A percentile compares a stretch with the other conserved stretches of the same genome.
Conservation (phyloP, 2,888 invertebrate species). For the Cryptocephalus moraei region DNA sequence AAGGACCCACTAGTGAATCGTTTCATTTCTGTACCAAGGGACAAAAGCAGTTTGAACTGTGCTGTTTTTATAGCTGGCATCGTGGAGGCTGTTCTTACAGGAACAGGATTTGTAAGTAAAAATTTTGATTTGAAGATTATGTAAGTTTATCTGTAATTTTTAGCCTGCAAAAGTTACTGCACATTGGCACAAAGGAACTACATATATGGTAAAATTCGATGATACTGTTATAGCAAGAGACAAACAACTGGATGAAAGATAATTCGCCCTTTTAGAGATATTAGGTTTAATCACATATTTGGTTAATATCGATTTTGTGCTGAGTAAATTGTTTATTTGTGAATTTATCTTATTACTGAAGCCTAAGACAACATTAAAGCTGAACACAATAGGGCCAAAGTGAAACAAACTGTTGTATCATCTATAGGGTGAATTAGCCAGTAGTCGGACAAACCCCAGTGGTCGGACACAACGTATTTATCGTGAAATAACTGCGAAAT, state of each 20-base stretch:
- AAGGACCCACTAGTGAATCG: constrained; percentile 93
- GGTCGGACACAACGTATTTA: too few species aligned
- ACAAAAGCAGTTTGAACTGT: constrained; percentile 94
- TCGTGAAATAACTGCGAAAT: too few species aligned
- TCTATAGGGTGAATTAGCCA: too few species aligned
- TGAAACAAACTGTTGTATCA: too few species aligned
- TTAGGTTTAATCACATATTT: too few species aligned
- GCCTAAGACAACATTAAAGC: too few species aligned
- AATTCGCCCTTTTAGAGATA: neutral
- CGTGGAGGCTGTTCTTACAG: constrained; percentile 88
- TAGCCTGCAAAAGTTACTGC: constrained; percentile 97
- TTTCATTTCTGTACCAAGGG: constrained; percentile 95
- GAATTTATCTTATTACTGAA: too few species aligned
- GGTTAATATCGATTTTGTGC: too few species aligned
- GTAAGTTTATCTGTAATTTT: constrained; percentile 29
- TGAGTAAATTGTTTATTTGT: too few species aligned
- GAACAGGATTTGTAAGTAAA: constrained; percentile 88
- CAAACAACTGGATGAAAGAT: constrained; percentile 62
- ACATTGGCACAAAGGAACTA: constrained; percentile 99
- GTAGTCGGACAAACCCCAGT: too few species aligned
- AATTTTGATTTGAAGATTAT: neutral
- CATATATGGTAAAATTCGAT: constrained; percentile 98
- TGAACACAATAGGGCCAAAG: too few species aligned
- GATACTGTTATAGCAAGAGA: constrained; percentile 84
- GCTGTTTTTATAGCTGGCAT: constrained; percentile 98